A percentile compares a stretch with the other conserved stretches of the same genome.
These are phyloP conservation scores for Gymnarchus niloticus DNA, from an alignment of 2,113 vertebrate species.

Conservation along the genomic window DNA sequence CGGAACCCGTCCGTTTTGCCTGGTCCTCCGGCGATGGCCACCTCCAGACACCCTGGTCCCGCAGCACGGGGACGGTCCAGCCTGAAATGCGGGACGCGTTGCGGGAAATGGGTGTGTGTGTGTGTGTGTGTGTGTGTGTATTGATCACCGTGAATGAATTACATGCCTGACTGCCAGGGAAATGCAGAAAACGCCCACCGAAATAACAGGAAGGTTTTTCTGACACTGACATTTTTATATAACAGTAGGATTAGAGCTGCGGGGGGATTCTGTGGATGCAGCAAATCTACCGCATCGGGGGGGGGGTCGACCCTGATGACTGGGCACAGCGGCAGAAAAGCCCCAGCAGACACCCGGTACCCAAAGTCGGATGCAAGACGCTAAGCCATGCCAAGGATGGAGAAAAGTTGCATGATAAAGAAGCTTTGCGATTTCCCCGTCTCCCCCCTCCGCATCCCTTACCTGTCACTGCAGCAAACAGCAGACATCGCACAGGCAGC, in stretches of 20 bases:
- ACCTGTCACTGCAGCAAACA: slow-evolving; percentile 70
- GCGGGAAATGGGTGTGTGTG: neutral
- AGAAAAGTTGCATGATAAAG: slow-evolving; percentile 11
- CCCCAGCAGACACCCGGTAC: neutral
- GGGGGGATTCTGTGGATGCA: slow-evolving; percentile 44
- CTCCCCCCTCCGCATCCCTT: slow-evolving; percentile 31
- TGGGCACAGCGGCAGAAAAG: too few relatives aligned
- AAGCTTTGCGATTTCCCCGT: slow-evolving; percentile 16
- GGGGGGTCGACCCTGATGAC: too few relatives aligned
- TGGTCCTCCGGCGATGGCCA: slow-evolving; percentile 38
- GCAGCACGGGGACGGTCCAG: slow-evolving; percentile 28
- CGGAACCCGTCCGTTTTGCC: slow-evolving; percentile 43
- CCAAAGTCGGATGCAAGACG: slow-evolving; percentile 17
- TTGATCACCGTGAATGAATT: slow-evolving; percentile 11
- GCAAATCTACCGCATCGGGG: slow-evolving; percentile 39
- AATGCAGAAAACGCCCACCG: slow-evolving; percentile 7
- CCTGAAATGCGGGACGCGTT: slow-evolving; percentile 32
- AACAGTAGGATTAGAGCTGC: slow-evolving; percentile 30
- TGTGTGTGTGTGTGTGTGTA: too few relatives aligned
- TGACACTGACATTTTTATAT: neutral
- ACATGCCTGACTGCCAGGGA: neutral
- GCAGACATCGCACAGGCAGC: slow-evolving; percentile 65
- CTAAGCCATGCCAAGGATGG: neutral
- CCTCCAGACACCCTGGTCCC: slow-evolving; percentile 21
- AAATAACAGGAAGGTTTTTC: slow-evolving; percentile 7